Conservation (phyloP, 2,113 vertebrate genomes). For the Erythrolamprus reginae region DNA sequence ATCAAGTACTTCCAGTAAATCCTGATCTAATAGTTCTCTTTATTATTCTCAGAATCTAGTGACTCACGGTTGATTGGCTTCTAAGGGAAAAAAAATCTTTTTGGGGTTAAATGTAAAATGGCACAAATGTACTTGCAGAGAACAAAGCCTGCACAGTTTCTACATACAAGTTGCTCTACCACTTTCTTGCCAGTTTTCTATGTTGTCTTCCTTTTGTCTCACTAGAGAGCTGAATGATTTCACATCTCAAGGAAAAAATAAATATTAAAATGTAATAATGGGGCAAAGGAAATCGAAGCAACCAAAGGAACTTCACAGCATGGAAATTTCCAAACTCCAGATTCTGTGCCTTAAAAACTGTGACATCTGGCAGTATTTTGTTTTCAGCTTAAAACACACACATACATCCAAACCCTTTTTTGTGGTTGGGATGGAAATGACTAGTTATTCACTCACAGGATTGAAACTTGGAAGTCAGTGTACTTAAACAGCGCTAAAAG, state of each 20-base stretch:
- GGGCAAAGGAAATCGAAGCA: neutral
- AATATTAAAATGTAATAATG: neutral
- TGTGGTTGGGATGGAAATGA: conserved; percentile 14
- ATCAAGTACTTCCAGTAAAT: neutral
- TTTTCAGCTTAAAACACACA: neutral
- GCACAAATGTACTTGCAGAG: neutral
- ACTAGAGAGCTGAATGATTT: neutral
- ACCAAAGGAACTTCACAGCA: neutral
- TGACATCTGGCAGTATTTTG: conserved; percentile 1
- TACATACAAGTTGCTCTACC: neutral
- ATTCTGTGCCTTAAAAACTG: neutral
- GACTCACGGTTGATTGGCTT: neutral
- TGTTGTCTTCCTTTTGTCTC: neutral
- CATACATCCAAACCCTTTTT: conserved; percentile 5
- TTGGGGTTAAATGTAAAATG: neutral
- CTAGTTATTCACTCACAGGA: neutral
- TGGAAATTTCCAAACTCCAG: neutral
- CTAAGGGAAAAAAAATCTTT: neutral
- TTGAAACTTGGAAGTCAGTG: neutral
- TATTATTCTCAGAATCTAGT: neutral
- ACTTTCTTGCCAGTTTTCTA: neutral
- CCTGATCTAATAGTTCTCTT: neutral
- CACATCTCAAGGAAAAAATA: neutral
- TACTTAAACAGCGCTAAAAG: neutral
- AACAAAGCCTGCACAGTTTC: neutral